Base-by-base conservation (phyloP, 2,888 invertebrate genomes). In the Pantelozetes paolii region DNA sequence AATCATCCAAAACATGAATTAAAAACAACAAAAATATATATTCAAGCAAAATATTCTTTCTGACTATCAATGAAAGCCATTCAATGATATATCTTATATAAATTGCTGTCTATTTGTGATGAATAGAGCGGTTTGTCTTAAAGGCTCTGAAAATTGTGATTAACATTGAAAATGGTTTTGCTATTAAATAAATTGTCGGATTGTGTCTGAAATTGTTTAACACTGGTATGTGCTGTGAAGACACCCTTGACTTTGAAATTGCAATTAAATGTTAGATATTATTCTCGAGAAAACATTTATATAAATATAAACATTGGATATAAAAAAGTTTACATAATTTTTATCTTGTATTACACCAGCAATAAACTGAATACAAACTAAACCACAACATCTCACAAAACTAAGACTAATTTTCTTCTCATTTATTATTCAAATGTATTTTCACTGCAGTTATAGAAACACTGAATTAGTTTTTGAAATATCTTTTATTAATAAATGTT, bases 91-190 rank as follows among this genome's bases (percentile, higher is more conserved):
- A 20, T 5, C 20, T 2, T 18, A n/a, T 20, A 50, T 20, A 50
- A 50, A n/a, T 50, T 20, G 50, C n/a, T 50, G 50, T 50, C 50
- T 15, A n/a, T 50, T 50, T 50, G n/a, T 45, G 50, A 50, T 50
- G 50, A 20, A 50, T 50, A 20, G 50, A 8, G 20, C 50, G 50
- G 20, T 50, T 50, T 45, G 45, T 5, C 8, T n/a, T n/a, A 50
- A n/a, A 50, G 50, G 20, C 6, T 50, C n/a, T 50, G 50, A 50
- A n/a, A 50, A 50, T n/a, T 5, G n/a, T 50, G 50, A 50, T 50
- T 50, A n/a, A 20, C 8, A 50, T 8, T n/a, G 11, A 8, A 36
- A 36, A 36, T 36, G 11, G 5, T 8, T 36, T 36, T 36, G 11
- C 11, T 36, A 8, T 5, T 8, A 11, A 36, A 36, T 36, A 36